These are phyloP conservation scores for Chelonia mydas DNA, from an alignment of 2,797 vertebrate genomes.

Conservation along the genomic window DNA sequence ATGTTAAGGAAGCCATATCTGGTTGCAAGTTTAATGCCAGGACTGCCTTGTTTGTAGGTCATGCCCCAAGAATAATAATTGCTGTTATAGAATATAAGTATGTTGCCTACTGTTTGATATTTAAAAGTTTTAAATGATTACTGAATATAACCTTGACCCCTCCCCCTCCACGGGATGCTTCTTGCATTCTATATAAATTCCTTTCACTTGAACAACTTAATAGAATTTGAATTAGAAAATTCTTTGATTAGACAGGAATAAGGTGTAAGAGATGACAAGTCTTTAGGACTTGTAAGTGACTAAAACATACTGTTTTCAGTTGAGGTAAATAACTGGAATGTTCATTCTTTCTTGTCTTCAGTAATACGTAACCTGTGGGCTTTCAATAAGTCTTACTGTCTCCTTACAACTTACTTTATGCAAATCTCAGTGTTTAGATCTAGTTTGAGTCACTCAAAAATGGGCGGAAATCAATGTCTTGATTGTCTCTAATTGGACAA, in stretches of 20 bases:
- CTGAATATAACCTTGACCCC: neutral
- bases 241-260: conserved; percentile 24
- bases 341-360: neutral
- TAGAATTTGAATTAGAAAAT: conserved; percentile 55
- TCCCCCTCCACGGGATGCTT: neutral
- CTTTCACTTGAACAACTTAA: conserved; percentile 37
- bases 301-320: neutral
- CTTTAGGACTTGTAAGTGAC: neutral
- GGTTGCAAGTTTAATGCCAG: neutral
- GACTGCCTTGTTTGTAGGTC: neutral
- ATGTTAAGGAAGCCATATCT: neutral
- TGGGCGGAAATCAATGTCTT: neutral
- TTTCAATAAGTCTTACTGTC: neutral
- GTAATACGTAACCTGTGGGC: accelerated
- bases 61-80: neutral
- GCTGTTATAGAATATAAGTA: conserved; percentile 46
- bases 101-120: conserved; percentile 24
- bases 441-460: neutral
- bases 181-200: conserved; percentile 44
- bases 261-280: neutral
- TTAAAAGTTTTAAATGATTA: conserved; percentile 40
- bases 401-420: neutral
- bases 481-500: neutral
- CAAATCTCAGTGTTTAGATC: neutral
- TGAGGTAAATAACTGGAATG: conserved; percentile 9